Evolutionary conservation across 2,113 vertebrate species (phyloP).

Genomic region (Cephalopholis sonnerati): DNA sequence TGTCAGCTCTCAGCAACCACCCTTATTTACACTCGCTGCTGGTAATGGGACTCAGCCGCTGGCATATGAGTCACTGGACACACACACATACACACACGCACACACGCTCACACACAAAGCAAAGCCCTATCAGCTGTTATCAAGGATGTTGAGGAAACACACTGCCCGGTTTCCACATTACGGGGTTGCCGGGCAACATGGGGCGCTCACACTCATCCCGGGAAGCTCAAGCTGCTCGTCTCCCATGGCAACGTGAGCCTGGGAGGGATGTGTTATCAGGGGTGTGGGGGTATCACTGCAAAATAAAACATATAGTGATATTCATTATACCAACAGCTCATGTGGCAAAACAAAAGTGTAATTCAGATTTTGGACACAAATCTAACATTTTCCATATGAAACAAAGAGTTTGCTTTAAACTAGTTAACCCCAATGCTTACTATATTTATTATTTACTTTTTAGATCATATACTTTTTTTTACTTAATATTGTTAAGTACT

Average conservation of each 20-base stretch:
- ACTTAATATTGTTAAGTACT: not conserved
- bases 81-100: slow-evolving; percentile 29
- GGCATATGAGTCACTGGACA: slow-evolving; percentile 40
- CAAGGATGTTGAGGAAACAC: slow-evolving; percentile 40
- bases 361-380: not conserved
- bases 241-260: slow-evolving; percentile 50
- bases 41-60: slow-evolving; percentile 34
- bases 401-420: not conserved
- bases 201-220: slow-evolving; percentile 46
- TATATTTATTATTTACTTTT: too few relatives aligned
- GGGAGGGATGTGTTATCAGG: slow-evolving; percentile 13
- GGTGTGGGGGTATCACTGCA: not conserved
- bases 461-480: not conserved
- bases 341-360: not conserved
- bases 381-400: not conserved
- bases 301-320: not conserved
- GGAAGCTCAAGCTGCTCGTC: slow-evolving; percentile 51
- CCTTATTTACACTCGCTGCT: slow-evolving; percentile 59
- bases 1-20: slow-evolving; percentile 21
- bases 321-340: not conserved
- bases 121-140: slow-evolving; percentile 52
- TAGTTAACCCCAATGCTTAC: too few relatives aligned
- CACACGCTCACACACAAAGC: slow-evolving; percentile 6
- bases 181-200: slow-evolving; percentile 76
- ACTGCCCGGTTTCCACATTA: slow-evolving; percentile 39